phyloP scores from a whole-genome alignment of 2,113 vertebrate genomes.

The Rallus limicola region DNA sequence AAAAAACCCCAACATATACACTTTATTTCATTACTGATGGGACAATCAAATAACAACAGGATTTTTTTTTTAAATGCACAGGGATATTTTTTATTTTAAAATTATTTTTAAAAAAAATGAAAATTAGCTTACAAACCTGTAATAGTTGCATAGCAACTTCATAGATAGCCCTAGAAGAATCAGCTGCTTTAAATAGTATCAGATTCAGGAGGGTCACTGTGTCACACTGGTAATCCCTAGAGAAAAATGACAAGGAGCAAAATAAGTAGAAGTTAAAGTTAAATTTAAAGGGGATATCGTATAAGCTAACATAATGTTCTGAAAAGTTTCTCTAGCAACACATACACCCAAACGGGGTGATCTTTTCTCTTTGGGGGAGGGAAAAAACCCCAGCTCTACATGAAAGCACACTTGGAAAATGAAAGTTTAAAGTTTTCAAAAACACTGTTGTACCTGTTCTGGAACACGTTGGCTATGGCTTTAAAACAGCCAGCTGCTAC shows the following conservation, averaged over 20 bases:
- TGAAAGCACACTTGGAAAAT: background rate
- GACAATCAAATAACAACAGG: background rate
- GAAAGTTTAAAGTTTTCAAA: background rate
- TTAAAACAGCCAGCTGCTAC: conserved; percentile 96
- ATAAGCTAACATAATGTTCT: background rate
- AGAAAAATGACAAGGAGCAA: conserved; percentile 30
- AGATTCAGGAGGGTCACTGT: conserved; percentile 97
- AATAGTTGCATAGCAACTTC: conserved; percentile 98
- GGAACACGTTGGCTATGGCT: conserved; percentile 96
- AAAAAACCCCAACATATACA: background rate
- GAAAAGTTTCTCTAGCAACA: background rate
- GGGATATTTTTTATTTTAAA: background rate
- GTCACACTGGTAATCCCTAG: conserved; percentile 98
- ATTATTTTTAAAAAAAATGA: background rate
- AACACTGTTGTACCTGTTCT: conserved; percentile 86
- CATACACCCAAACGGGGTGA: background rate
- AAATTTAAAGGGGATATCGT: background rate
- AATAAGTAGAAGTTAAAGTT: background rate
- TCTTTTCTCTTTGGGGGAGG: background rate
- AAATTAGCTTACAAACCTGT: conserved; percentile 83
- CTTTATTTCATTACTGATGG: background rate
- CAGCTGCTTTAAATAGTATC: conserved; percentile 97
- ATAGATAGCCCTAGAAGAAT: conserved; percentile 95
- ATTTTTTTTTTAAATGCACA: background rate
- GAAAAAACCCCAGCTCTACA: background rate